phyloP scores from a whole-genome alignment of 2,888 invertebrate species.

The Cheilosia vernalis region DNA sequence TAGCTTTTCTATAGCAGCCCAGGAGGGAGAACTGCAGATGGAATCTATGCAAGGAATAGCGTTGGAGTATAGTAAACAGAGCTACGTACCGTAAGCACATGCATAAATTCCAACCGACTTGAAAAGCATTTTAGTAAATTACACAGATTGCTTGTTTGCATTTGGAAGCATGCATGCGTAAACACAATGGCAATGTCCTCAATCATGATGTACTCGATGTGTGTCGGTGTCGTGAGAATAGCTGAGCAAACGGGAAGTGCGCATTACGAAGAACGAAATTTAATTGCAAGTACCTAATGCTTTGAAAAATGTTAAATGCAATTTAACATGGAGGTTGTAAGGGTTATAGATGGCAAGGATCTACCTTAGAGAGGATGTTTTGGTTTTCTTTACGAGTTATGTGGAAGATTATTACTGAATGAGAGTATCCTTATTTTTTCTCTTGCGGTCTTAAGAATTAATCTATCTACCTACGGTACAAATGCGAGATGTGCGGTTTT shows the following conservation, averaged over 20 bases:
- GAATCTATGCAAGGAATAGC: slow-evolving; percentile 57
- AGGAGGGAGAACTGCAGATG: slow-evolving; percentile 53
- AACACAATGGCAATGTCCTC: slow-evolving; percentile 64
- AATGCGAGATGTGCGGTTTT: too few species aligned
- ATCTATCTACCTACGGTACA: too few species aligned
- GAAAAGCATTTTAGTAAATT: slow-evolving; percentile 69
- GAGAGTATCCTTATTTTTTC: too few species aligned
- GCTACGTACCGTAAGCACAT: slow-evolving; percentile 59
- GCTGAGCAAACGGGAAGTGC: background rate
- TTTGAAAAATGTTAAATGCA: background rate
- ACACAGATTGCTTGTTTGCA: slow-evolving; percentile 72
- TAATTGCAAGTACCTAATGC: background rate
- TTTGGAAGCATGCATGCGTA: slow-evolving; percentile 66
- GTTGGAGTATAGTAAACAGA: slow-evolving; percentile 3
- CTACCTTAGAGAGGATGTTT: too few species aligned
- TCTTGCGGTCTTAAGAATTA: too few species aligned
- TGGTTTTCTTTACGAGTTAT: too few species aligned
- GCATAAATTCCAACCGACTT: slow-evolving; percentile 63
- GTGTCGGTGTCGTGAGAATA: background rate
- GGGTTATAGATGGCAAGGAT: too few species aligned
- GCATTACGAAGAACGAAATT: background rate
- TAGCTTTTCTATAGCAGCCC: background rate
- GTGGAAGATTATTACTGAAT: too few species aligned
- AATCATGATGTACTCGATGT: slow-evolving; percentile 57
- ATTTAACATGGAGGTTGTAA: background rate